Evolutionary conservation across 2,113 vertebrate species (phyloP).

Genomic region (Anhinga rufa): DNA sequence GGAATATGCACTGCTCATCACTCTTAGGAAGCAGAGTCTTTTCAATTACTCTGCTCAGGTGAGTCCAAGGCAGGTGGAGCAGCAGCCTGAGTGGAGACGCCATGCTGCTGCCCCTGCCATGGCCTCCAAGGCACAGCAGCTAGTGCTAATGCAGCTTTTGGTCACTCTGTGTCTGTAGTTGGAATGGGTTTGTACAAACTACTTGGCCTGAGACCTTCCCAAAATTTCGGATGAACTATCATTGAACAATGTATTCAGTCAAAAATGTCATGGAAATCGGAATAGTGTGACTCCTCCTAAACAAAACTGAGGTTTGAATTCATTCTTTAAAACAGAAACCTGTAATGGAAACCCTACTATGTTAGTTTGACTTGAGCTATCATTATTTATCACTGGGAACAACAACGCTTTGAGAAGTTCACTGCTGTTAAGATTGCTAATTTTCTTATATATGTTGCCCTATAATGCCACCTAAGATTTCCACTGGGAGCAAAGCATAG

Average conservation of each 20-base stretch:
- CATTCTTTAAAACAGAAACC: background rate
- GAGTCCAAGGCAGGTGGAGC: background rate
- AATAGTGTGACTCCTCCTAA: background rate
- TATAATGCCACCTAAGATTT: background rate
- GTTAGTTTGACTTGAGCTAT: background rate
- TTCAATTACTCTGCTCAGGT: background rate
- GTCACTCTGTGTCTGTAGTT: background rate
- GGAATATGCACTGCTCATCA: background rate
- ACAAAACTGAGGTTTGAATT: background rate
- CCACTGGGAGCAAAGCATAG: background rate
- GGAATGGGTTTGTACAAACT: background rate
- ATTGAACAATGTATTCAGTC: background rate
- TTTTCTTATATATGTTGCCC: background rate
- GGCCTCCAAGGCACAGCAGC: background rate
- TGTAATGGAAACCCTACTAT: background rate
- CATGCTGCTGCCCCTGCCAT: background rate
- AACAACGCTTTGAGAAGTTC: background rate
- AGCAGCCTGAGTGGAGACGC: background rate
- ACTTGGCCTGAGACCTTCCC: background rate
- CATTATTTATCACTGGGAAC: background rate
- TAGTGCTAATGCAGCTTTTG: background rate
- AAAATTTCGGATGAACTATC: background rate
- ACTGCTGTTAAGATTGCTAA: background rate
- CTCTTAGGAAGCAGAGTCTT: background rate
- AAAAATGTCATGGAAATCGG: background rate